Evolutionary conservation across 2,888 invertebrate species (phyloP).

Genomic region (Drosophila prolongata): DNA sequence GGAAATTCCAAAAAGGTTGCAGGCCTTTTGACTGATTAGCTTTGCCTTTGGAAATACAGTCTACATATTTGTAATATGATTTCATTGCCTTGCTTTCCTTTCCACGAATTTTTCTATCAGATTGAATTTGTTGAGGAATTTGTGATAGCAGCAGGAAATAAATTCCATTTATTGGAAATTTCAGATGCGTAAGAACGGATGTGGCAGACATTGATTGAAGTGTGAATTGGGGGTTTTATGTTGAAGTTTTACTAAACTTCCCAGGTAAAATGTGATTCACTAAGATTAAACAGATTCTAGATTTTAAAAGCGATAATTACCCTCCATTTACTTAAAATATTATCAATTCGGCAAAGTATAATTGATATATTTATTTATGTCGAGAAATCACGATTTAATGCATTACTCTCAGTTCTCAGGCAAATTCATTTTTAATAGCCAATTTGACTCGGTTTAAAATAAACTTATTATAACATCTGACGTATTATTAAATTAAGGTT

Average conservation of each 20-base stretch:
- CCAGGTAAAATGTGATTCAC: not conserved
- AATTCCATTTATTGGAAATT: slow-evolving; percentile 7
- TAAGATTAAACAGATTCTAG: not conserved
- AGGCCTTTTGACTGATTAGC: slow-evolving; percentile 52
- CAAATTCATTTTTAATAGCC: too few species aligned
- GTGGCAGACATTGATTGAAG: slow-evolving; percentile 13
- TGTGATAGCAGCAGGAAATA: slow-evolving; percentile 28
- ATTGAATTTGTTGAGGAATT: slow-evolving; percentile 41
- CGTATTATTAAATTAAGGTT: too few species aligned
- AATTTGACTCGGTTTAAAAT: too few species aligned
- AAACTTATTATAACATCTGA: too few species aligned
- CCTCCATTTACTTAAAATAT: not conserved
- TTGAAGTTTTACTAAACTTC: not conserved
- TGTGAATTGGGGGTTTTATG: not conserved
- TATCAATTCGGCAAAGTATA: too few species aligned
- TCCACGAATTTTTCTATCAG: slow-evolving; percentile 49
- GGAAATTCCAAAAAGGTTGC: slow-evolving; percentile 36
- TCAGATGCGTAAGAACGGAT: slow-evolving; percentile 14
- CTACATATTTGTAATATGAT: slow-evolving; percentile 59
- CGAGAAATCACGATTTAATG: too few species aligned
- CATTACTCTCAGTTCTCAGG: not conserved
- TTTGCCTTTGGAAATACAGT: not conserved
- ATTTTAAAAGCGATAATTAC: not conserved
- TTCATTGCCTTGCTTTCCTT: slow-evolving; percentile 49
- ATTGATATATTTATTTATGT: too few species aligned